Percentiles rank a stretch among this genome's conserved stretches.
phyloP scores from a whole-genome alignment of 2,888 invertebrate genomes.

The Cantharis rufa region DNA sequence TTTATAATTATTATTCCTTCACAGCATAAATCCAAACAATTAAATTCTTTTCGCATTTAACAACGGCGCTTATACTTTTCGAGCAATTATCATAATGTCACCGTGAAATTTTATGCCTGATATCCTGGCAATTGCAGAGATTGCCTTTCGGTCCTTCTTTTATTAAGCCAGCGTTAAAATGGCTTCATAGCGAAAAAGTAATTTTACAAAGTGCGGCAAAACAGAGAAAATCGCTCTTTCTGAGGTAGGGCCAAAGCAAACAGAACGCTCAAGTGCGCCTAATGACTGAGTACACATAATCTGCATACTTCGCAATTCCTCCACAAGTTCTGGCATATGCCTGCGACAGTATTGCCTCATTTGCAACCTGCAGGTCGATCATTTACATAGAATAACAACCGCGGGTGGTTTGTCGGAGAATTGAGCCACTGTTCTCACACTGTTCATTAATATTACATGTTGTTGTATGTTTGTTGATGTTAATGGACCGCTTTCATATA shows the following conservation, averaged over 20 bases:
- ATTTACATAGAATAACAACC: conserved; percentile 55
- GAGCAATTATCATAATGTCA: not conserved
- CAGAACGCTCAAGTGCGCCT: conserved; percentile 53
- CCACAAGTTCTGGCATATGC: conserved; percentile 41
- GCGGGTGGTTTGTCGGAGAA: conserved; percentile 47
- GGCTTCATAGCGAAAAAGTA: conserved; percentile 29
- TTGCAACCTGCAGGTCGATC: conserved; percentile 54
- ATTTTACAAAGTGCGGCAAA: conserved; percentile 33
- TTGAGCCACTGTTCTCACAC: conserved; percentile 38
- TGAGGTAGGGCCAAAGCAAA: conserved; percentile 44
- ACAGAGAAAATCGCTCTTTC: conserved; percentile 38
- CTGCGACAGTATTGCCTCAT: conserved; percentile 48
- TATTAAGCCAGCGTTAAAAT: conserved; percentile 23
- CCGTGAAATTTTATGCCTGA: not conserved
- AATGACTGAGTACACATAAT: conserved; percentile 56
- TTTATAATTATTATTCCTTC: conserved; percentile 34
- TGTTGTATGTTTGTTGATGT: conserved; percentile 28
- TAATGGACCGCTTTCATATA: conserved; percentile 26
- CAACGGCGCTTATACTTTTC: not conserved
- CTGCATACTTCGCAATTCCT: conserved; percentile 49
- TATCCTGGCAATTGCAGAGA: conserved; percentile 8
- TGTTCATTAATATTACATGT: conserved; percentile 48
- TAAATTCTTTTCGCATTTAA: conserved; percentile 26
- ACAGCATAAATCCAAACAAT: conserved; percentile 24
- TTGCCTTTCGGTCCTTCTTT: conserved; percentile 7